phyloP scores from a whole-genome alignment of 2,113 vertebrate species.

The Sphyrna mokarran region DNA sequence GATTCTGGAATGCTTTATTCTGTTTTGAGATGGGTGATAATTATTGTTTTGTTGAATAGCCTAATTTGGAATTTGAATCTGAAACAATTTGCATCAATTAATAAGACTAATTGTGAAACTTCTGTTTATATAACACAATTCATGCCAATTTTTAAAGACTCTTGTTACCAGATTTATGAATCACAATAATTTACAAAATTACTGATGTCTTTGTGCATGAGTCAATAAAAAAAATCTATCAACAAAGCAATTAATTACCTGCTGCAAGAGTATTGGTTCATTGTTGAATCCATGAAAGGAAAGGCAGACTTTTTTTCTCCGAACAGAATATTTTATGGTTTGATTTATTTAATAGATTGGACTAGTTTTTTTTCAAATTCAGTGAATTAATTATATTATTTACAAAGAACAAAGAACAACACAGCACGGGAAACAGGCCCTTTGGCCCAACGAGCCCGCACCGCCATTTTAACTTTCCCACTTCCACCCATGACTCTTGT shows the following conservation, averaged over 20 bases:
- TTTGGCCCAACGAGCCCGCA: too few species aligned
- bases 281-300: not conserved
- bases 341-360: not conserved
- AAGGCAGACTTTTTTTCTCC: not conserved
- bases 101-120: not conserved
- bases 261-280: not conserved
- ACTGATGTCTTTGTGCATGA: not conserved
- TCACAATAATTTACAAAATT: not conserved
- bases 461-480: too few species aligned
- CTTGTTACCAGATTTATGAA: not conserved
- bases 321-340: not conserved
- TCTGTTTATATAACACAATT: not conserved
- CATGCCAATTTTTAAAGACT: not conserved
- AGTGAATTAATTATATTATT: not conserved
- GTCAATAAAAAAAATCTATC: not conserved
- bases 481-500: too few species aligned
- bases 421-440: too few species aligned
- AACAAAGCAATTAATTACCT: not conserved
- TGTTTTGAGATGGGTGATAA: not conserved
- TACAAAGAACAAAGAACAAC: too few species aligned
- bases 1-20: not conserved
- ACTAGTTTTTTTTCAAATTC: not conserved
- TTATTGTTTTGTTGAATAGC: not conserved
- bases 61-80: not conserved
- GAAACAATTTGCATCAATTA: conserved; percentile 8